Percentiles rank a stretch among this genome's conserved stretches.
Conservation (phyloP, 1,140 invertebrate species). For the Copidosoma floridanum region DNA sequence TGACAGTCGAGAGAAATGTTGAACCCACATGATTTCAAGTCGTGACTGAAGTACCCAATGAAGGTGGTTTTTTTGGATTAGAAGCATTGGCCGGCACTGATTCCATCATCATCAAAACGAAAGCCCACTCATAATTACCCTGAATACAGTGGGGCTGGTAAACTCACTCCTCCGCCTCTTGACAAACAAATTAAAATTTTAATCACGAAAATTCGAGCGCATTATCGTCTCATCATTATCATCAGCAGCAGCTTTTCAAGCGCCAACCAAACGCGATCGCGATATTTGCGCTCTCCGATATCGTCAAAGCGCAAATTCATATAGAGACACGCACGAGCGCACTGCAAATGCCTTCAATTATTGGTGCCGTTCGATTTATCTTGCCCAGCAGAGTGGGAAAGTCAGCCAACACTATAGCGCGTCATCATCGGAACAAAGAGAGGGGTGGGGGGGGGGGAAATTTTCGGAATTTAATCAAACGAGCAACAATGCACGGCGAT, state of each 20-base stretch:
- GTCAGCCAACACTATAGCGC: not conserved
- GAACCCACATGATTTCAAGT: too few relatives aligned
- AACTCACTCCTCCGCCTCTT: too few relatives aligned
- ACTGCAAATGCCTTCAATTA: constrained; percentile 12
- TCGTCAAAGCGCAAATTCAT: not conserved
- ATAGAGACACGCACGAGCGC: not conserved
- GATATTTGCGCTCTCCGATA: not conserved
- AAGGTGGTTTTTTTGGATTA: too few relatives aligned
- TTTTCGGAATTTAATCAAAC: constrained; percentile 14
- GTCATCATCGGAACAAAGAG: too few relatives aligned
- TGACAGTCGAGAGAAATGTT: too few relatives aligned
- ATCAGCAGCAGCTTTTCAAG: too few relatives aligned
- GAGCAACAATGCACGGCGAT: too few relatives aligned
- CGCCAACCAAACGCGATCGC: not conserved
- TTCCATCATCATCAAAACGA: too few relatives aligned
- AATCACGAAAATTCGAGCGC: not conserved
- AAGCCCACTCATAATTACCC: too few relatives aligned
- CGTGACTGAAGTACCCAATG: too few relatives aligned
- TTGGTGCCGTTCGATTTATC: constrained; percentile 11
- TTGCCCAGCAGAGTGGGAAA: not conserved
- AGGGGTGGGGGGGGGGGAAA: not conserved
- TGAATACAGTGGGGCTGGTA: too few relatives aligned
- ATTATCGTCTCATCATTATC: not conserved
- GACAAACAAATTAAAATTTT: constrained; percentile 16
- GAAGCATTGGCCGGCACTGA: too few relatives aligned